phyloP scores from a whole-genome alignment of 2,797 vertebrate genomes.

The Liasis olivaceus region DNA sequence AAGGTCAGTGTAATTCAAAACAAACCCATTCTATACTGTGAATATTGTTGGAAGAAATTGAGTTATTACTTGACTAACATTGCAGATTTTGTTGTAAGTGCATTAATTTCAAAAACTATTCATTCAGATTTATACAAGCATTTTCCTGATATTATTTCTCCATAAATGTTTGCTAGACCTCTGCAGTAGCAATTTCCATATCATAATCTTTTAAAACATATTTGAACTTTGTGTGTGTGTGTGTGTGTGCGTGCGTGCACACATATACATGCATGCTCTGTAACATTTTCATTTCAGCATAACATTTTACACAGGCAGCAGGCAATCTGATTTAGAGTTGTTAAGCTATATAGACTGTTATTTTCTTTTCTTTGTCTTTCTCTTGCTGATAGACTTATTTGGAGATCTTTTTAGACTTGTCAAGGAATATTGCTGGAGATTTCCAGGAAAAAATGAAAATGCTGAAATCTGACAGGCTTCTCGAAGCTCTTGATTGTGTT shows the following conservation, averaged over 20 bases:
- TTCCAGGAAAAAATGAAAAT: slow-evolving; percentile 10
- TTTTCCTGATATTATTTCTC: neutral
- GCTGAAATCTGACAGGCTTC: neutral
- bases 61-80: neutral
- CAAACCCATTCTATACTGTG: neutral
- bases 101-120: neutral
- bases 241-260: neutral
- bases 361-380: slow-evolving; percentile 7
- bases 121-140: neutral
- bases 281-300: slow-evolving; percentile 6
- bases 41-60: neutral
- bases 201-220: neutral
- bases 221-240: neutral
- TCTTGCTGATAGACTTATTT: neutral
- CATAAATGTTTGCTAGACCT: neutral
- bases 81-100: neutral
- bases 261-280: neutral
- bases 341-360: slow-evolving; percentile 1
- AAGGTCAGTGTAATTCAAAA: neutral
- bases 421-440: neutral
- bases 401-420: neutral
- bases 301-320: slow-evolving; percentile 13
- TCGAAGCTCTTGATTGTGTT: neutral
- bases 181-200: neutral
- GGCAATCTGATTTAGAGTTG: slow-evolving; percentile 9